phyloP scores from a whole-genome alignment of 2,113 vertebrate genomes.

The Boulengeromyrus knoepffleri region DNA sequence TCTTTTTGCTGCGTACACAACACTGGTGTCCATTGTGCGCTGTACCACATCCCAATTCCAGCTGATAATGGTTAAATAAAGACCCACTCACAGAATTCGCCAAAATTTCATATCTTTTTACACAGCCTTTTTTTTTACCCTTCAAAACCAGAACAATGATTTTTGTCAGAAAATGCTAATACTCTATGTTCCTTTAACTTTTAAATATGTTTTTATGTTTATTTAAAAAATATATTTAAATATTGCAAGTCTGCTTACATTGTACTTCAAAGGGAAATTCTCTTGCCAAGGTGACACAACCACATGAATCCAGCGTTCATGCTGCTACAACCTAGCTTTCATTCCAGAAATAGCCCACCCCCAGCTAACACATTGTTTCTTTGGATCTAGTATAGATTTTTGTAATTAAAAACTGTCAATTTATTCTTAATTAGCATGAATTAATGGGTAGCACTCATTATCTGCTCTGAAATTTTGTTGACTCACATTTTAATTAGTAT shows the following conservation, averaged over 20 bases:
- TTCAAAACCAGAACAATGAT: background rate
- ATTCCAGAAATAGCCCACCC: slow-evolving; percentile 27
- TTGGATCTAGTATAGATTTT: slow-evolving; percentile 16
- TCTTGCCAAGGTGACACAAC: slow-evolving; percentile 34
- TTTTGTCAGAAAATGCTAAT: background rate
- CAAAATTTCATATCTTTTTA: background rate
- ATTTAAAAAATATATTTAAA: background rate
- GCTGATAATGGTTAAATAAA: background rate
- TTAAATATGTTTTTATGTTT: background rate
- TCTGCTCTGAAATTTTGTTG: slow-evolving; percentile 15
- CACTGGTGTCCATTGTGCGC: background rate
- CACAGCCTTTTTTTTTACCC: background rate
- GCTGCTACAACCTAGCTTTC: slow-evolving; percentile 12
- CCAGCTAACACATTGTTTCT: slow-evolving; percentile 26
- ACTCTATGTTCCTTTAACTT: background rate
- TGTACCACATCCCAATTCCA: background rate
- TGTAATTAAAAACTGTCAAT: slow-evolving; percentile 26
- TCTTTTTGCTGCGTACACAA: background rate
- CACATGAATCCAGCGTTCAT: background rate
- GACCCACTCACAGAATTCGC: background rate
- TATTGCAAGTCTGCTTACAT: slow-evolving; percentile 12
- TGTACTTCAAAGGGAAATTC: slow-evolving; percentile 20
- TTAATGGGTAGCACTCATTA: slow-evolving; percentile 9
- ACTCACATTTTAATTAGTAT: slow-evolving; percentile 14
- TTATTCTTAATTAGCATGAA: slow-evolving; percentile 17